phyloP scores from a whole-genome alignment of 2,888 invertebrate species.

The Antheraea assamensis region DNA sequence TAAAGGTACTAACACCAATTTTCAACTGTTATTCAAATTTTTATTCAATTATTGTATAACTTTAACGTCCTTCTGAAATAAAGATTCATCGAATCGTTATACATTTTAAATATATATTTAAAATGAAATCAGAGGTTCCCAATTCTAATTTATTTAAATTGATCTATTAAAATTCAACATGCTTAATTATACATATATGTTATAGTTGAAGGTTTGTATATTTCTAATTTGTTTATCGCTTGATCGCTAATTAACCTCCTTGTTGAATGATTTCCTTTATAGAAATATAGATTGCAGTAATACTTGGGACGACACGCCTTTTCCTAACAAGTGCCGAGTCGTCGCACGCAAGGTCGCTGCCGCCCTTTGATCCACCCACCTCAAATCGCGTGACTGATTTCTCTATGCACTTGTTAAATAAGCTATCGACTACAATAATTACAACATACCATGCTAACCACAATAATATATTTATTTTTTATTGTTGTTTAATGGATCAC shows the following conservation, averaged over 20 bases:
- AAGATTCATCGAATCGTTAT: not conserved
- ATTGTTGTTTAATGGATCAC: not conserved
- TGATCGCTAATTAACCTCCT: not conserved
- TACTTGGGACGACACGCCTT: constrained; percentile 80
- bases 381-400: constrained; percentile 76
- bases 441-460: constrained; percentile 31
- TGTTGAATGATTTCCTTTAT: constrained; percentile 31
- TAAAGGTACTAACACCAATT: not conserved
- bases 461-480: not conserved
- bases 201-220: not conserved
- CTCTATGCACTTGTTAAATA: constrained; percentile 61
- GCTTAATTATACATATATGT: not conserved
- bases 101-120: not conserved
- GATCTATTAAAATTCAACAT: not conserved
- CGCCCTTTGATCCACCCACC: constrained; percentile 83
- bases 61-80: not conserved
- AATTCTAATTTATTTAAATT: not conserved
- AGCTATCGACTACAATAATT: constrained; percentile 31
- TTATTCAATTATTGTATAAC: not conserved
- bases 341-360: constrained; percentile 79
- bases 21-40: not conserved
- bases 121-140: not conserved
- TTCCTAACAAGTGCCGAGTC: constrained; percentile 81
- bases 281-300: constrained; percentile 43
- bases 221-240: not conserved